Conservation (phyloP, 2,888 invertebrate genomes). For the Anoplius nigerrimus region DNA sequence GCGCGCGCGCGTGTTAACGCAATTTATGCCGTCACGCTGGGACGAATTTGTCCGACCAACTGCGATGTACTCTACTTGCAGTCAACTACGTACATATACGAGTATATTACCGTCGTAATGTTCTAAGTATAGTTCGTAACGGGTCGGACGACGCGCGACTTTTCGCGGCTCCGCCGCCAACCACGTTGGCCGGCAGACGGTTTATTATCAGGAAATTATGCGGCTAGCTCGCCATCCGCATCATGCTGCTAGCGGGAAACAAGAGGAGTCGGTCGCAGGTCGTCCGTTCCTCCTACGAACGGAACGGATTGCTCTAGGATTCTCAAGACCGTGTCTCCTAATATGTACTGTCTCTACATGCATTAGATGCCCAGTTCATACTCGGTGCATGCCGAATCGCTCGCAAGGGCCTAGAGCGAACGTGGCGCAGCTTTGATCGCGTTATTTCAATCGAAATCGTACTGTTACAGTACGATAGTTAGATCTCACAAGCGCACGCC, state of each 20-base stretch:
- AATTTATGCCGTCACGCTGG: no score
- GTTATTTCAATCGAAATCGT: not conserved
- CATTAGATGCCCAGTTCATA: constrained; percentile 38
- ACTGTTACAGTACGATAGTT: no score
- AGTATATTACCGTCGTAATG: constrained; percentile 24
- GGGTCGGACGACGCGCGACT: constrained; percentile 38
- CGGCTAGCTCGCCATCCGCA: no score
- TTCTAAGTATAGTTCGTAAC: constrained; percentile 27
- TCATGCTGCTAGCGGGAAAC: no score
- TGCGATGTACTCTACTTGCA: constrained; percentile 1
- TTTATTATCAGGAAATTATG: no score
- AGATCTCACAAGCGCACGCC: no score
- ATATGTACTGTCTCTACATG: constrained; percentile 38
- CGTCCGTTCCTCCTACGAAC: no score
- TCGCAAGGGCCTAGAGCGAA: constrained; percentile 21
- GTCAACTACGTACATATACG: constrained; percentile 27
- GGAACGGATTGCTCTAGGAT: no score
- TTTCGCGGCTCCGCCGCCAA: not conserved
- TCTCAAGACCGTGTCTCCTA: constrained; percentile 3
- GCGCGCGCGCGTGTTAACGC: no score
- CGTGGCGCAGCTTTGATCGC: not conserved
- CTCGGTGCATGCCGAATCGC: constrained; percentile 33
- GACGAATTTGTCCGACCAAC: no score
- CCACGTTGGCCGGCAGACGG: no score
- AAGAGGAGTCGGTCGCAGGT: no score